Conservation (phyloP, 2,113 vertebrate species). For the Corythaixoides concolor region DNA sequence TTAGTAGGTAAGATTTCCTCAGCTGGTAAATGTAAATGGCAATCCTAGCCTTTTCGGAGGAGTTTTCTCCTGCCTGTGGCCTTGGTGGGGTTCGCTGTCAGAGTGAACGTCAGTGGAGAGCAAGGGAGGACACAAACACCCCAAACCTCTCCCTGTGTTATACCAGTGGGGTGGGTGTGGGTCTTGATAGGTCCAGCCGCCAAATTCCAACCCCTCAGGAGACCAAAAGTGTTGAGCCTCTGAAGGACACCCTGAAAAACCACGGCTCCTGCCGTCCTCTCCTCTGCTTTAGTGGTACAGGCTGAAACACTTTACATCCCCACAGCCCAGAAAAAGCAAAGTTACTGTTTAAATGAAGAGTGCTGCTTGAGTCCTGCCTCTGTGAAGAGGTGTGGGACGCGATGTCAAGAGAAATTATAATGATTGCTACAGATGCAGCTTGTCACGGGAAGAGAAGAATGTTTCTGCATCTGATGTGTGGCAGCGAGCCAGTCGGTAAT, state of each 20-base stretch:
- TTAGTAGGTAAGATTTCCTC: conserved; percentile 12
- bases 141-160: not conserved
- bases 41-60: not conserved
- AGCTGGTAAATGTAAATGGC: not conserved
- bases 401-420: conserved; percentile 44
- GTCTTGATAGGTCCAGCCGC: not conserved
- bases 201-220: not conserved
- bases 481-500: conserved; percentile 39
- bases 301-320: not conserved
- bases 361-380: conserved; percentile 19
- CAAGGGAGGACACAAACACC: not conserved
- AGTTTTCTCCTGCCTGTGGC: not conserved
- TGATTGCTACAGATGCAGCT: conserved; percentile 53
- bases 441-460: conserved; percentile 26
- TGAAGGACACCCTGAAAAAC: not conserved
- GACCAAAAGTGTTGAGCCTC: not conserved
- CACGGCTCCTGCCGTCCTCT: not conserved
- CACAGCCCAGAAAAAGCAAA: not conserved
- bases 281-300: not conserved
- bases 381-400: conserved; percentile 7
- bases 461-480: conserved; percentile 8
- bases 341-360: conserved; percentile 32
- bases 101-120: not conserved
- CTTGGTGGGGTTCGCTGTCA: not conserved
- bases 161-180: not conserved